phyloP scores from a whole-genome alignment of 1,140 invertebrate genomes.

The Sitobion miscanthi region DNA sequence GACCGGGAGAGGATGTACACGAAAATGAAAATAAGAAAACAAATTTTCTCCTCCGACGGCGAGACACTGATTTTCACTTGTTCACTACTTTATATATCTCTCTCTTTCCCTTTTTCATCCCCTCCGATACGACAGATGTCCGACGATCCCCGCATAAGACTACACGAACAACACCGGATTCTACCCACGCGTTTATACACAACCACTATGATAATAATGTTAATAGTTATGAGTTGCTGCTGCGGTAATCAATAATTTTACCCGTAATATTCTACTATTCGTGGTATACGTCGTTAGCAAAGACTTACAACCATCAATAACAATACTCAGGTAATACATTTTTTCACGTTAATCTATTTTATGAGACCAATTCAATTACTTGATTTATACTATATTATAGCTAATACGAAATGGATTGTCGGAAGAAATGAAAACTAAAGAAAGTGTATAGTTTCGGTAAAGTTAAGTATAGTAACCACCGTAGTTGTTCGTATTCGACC shows the following conservation, averaged over 20 bases:
- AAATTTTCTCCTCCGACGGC: background rate
- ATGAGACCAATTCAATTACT: background rate
- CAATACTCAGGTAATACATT: background rate
- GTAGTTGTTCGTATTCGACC: background rate
- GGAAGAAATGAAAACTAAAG: background rate
- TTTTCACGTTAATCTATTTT: background rate
- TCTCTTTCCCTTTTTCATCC: background rate
- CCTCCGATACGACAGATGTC: background rate
- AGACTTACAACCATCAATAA: background rate
- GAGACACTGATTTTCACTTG: slow-evolving; percentile 37
- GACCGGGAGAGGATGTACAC: background rate
- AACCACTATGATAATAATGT: background rate
- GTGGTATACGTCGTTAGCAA: background rate
- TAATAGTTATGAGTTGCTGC: background rate
- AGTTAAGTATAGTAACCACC: background rate
- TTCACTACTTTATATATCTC: background rate
- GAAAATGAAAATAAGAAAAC: background rate
- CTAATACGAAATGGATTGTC: background rate
- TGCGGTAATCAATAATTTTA: background rate
- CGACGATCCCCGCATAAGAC: background rate
- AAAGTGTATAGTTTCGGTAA: too few species aligned
- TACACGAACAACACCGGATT: background rate
- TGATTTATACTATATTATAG: background rate
- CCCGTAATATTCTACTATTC: background rate
- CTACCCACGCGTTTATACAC: slow-evolving; percentile 16